phyloP scores from a whole-genome alignment of 2,113 vertebrate genomes.

The Noturus placidus region DNA sequence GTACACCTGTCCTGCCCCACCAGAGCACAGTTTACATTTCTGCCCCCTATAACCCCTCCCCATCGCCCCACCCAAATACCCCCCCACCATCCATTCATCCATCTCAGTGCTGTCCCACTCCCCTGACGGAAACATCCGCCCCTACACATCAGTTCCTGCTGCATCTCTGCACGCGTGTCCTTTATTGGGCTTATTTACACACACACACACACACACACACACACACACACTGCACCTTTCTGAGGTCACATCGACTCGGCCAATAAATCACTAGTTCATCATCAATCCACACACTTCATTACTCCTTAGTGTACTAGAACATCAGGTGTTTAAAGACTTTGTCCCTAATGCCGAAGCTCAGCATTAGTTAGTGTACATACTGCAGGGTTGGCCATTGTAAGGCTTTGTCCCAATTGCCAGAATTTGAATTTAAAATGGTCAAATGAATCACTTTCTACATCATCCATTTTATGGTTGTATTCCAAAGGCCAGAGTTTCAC shows the following conservation, averaged over 20 bases:
- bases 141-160: constrained; percentile 65
- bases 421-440: not conserved
- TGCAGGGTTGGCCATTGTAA: not conserved
- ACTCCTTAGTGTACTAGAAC: not conserved
- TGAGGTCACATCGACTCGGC: not conserved
- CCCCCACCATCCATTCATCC: constrained; percentile 28
- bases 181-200: constrained; percentile 64
- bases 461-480: not conserved
- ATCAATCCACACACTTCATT: not conserved
- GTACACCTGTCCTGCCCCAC: constrained; percentile 62
- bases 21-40: constrained; percentile 64
- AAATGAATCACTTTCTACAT: not conserved
- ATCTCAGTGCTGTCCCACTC: constrained; percentile 59
- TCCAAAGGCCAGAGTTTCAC: not conserved
- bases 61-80: constrained; percentile 42
- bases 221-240: not conserved
- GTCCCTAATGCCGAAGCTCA: not conserved
- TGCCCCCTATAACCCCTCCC: constrained; percentile 45
- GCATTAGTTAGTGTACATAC: not conserved
- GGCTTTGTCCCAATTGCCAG: not conserved
- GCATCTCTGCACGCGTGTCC: not conserved
- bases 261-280: not conserved
- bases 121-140: constrained; percentile 73
- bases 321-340: not conserved
- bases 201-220: constrained; percentile 40